Evolutionary conservation across 2,113 vertebrate genomes (phyloP).

Genomic region (Mohoua ochrocephala): DNA sequence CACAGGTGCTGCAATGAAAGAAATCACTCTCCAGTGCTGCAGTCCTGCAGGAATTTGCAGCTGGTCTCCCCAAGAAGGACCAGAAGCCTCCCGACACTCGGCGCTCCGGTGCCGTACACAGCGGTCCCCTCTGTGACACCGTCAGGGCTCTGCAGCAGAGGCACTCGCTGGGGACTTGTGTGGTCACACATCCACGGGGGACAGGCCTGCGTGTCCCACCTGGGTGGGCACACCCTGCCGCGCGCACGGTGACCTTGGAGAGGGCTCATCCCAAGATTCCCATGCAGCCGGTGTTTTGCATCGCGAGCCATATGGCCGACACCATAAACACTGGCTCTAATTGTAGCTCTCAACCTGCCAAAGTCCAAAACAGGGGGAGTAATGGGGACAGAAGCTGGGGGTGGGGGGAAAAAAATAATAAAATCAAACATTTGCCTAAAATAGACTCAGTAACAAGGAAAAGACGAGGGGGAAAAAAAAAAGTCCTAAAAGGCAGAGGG

Average conservation of each 20-base stretch:
- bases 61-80: neutral
- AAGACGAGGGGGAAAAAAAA: neutral
- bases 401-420: neutral
- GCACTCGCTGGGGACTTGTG: neutral
- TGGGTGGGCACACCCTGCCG: neutral
- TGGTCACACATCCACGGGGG: neutral
- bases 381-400: neutral
- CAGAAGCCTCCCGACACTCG: rapidly evolving
- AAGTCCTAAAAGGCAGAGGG: neutral
- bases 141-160: neutral
- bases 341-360: conserved; percentile 44
- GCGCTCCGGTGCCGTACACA: rapidly evolving
- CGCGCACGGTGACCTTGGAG: neutral
- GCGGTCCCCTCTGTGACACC: rapidly evolving
- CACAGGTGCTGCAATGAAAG: rapidly evolving
- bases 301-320: neutral
- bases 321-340: conserved; percentile 1
- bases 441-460: neutral
- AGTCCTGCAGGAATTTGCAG: neutral
- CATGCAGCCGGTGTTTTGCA: conserved; percentile 18
- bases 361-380: neutral
- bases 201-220: neutral
- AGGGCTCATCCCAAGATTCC: neutral
- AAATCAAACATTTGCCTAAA: neutral
- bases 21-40: rapidly evolving